Percentiles rank a stretch among this genome's conserved stretches.
Evolutionary conservation across 2,888 invertebrate genomes (phyloP).

Genomic region (Phania funesta): DNA sequence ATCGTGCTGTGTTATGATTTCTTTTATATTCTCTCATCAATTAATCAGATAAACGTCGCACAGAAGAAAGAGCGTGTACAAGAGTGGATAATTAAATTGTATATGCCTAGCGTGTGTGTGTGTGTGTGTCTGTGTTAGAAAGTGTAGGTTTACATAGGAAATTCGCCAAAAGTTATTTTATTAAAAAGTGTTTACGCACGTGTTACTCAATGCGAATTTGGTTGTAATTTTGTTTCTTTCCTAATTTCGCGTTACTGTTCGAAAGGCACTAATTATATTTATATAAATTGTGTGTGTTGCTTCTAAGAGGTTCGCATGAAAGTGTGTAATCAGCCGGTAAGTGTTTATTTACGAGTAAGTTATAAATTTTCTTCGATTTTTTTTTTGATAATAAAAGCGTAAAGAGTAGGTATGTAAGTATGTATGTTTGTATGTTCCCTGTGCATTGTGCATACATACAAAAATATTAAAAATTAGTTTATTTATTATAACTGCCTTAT

Average conservation of each 20-base stretch:
- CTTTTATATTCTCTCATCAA: background rate
- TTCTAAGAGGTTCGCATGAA: background rate
- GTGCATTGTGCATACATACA: conserved; percentile 35
- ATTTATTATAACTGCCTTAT: conserved; percentile 26
- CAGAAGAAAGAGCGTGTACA: conserved; percentile 14
- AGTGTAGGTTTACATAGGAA: background rate
- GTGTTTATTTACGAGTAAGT: background rate
- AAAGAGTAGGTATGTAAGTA: too few species aligned
- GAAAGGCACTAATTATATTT: conserved; percentile 67
- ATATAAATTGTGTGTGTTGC: conserved; percentile 40
- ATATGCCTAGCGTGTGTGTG: too few species aligned
- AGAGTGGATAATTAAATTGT: background rate
- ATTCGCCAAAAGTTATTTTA: conserved; percentile 9
- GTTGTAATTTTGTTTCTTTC: conserved; percentile 31
- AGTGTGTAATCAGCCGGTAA: background rate
- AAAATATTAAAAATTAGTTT: conserved; percentile 49
- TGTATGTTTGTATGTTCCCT: too few species aligned
- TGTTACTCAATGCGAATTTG: conserved; percentile 53
- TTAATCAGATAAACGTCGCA: conserved; percentile 20
- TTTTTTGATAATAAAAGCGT: conserved; percentile 6
- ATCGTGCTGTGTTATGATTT: background rate
- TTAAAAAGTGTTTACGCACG: conserved; percentile 34
- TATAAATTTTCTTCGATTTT: background rate
- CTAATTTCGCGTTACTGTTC: conserved; percentile 53
- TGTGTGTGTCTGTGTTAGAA: background rate